Base-by-base conservation (phyloP, 2,113 vertebrate genomes). In the Notothenia rossii region DNA sequence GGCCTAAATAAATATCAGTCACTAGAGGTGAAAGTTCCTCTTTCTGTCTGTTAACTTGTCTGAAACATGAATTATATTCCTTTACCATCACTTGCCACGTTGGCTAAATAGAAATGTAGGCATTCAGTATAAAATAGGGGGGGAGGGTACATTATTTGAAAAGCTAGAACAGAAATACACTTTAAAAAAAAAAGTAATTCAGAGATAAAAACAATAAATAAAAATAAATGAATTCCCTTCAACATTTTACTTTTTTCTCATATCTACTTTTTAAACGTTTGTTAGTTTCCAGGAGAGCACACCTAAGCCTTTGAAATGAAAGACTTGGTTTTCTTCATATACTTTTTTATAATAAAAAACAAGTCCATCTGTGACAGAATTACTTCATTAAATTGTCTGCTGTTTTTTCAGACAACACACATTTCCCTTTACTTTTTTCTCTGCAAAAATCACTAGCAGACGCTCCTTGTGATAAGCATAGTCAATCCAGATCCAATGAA, bases 351-450 rank as follows among this genome's bases (percentile, higher is more conserved):
- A 93, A 94, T 95, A 93, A 95, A 93, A 94, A 94, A 94, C 89
- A 92, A 94, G 93, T 95, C 93, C 94, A 94, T 95, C 94, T 94
- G 93, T 94, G 94, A 95, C 94, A 95, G 94, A 95, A 95, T 95
- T 96, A 95, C 95, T 96, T 96, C 94, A 96, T 94, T 95, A 93
- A 94, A 94, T 95, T 95, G 95, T 92, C 94, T 95, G 94, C 87
- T 91, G 83, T 94, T 95, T 94, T 92, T 86, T 65, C 91, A 96
- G 95, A 95, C 95, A 96, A 95, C 94, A 95, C 87, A 89, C 88
- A 85, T 94, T 95, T 95, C 92, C 94, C 93, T 95, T 96, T 95
- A 92, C 91, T 84, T 87, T 92, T 82, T 81, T 87, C 85, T 91
- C 93, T 94, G 94, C 92, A 86, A 77, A 88, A 85, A 88, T 89